Evolutionary conservation across 2,797 vertebrate genomes (phyloP), one percentile per base, ranked within the genome.

Genomic region (Chloroceryle inda): DNA sequence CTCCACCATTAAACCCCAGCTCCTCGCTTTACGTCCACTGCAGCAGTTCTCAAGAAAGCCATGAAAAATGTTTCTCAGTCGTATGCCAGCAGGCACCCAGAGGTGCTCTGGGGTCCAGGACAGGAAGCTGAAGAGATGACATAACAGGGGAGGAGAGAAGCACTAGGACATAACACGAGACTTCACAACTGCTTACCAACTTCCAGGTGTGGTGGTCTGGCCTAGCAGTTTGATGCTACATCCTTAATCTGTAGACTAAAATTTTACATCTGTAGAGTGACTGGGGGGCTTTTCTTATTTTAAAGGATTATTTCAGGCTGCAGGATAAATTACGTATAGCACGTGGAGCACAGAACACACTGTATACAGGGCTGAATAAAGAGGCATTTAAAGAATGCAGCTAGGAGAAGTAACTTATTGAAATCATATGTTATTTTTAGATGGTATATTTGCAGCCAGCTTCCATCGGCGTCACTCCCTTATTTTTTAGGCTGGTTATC

Each of bases 391-490:
- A 80, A 86, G 59, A 85, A 83, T 31, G n/a, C 24, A 42, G 47
- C 23, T 79, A 56, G 69, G 45, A 94, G 81, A 67, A 64, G 42
- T 16, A 88, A 74, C 35, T 61, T 38, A 75, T 53, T 77, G 66
- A 86, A 89, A 73, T 71, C 37, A 53, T 50, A 35, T 31, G 82
- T 58, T 26, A 47, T 26, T 80, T 94, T 75, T 40, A 56, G 45
- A 59, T 44, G 55, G 47, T 35, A 27, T 55, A 37, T 81, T 89
- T 91, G n/a, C 59, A 66, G 62, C 45, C 24, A 71, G 69, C 80
- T 95, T 93, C 76, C 64, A 69, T 33, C 27, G 4, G 18, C 26
- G 89, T 47, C 80, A n/a, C 63, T 95, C 92, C 74, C 56, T 90
- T 26, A 45, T 72, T 85, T 92, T 62, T 58, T 1, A 0, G 50